A percentile compares a stretch with the other conserved stretches of the same genome.
Conservation (phyloP, 2,113 vertebrate genomes). For the Cololabis saira region DNA sequence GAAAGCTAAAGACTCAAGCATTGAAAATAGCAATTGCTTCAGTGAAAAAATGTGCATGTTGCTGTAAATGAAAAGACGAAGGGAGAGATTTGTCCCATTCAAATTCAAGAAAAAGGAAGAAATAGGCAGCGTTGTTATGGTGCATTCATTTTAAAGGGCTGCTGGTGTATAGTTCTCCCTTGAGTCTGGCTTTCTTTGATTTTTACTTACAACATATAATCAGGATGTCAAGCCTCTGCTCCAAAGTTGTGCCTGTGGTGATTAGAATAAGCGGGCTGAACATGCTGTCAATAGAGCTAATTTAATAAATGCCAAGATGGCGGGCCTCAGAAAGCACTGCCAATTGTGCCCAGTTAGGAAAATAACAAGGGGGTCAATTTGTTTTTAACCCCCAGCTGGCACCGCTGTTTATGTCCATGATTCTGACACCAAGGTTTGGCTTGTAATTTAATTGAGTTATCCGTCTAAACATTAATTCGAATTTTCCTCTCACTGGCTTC, state of each 20-base stretch:
- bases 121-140: background rate
- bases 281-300: slow-evolving; percentile 56
- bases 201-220: slow-evolving; percentile 40
- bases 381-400: slow-evolving; percentile 61
- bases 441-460: slow-evolving; percentile 64
- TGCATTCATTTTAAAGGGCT: slow-evolving; percentile 2
- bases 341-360: slow-evolving; percentile 49
- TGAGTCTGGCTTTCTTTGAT: slow-evolving; percentile 21
- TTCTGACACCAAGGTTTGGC: slow-evolving; percentile 36
- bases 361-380: slow-evolving; percentile 63
- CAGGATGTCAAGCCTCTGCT: slow-evolving; percentile 17
- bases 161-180: background rate
- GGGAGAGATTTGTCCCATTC: background rate
- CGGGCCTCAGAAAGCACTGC: slow-evolving; percentile 41
- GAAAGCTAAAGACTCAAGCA: background rate
- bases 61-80: background rate
- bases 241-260: slow-evolving; percentile 44
- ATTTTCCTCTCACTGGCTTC: slow-evolving; percentile 37
- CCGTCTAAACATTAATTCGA: slow-evolving; percentile 56
- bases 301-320: slow-evolving; percentile 57
- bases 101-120: slow-evolving; percentile 2
- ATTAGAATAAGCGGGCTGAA: slow-evolving; percentile 39
- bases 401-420: slow-evolving; percentile 38
- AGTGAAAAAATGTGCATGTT: background rate
- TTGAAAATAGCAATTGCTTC: background rate